Percentiles rank a stretch among this genome's conserved stretches.
Conservation (phyloP, 1,140 invertebrate genomes). For the Catajapyx aquilonaris region DNA sequence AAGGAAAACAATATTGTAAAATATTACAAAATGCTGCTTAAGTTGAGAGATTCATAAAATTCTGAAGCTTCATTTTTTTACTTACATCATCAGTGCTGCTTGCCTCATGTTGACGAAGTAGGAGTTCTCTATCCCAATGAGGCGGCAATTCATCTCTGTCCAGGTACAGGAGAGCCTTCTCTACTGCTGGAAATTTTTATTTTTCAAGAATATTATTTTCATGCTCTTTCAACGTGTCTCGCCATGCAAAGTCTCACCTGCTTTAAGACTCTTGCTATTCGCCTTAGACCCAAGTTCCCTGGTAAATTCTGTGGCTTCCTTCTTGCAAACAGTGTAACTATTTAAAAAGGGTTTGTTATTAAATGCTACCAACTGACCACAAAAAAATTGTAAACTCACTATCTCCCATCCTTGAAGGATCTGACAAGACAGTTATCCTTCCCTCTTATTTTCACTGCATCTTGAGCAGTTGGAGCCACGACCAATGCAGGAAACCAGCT, state of each 20-base stretch:
- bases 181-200: conserved; percentile 60
- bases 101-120: conserved; percentile 41
- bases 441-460: conserved; percentile 57
- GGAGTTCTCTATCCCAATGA: conserved; percentile 72
- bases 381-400: conserved; percentile 37
- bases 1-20: conserved; percentile 14
- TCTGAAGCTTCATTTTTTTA: no score
- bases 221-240: no score
- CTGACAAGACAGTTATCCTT: conserved; percentile 81
- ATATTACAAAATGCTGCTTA: not conserved
- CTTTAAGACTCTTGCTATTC: conserved; percentile 51
- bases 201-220: no score
- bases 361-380: not conserved
- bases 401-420: conserved; percentile 87
- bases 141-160: conserved; percentile 73
- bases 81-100: conserved; percentile 34
- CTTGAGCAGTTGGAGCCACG: conserved; percentile 75
- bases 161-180: conserved; percentile 69
- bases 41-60: no score
- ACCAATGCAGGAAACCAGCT: conserved; percentile 83
- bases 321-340: conserved; percentile 81
- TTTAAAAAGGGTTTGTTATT: conserved; percentile 10
- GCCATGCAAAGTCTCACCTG: no score
- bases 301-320: conserved; percentile 74
- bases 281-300: conserved; percentile 57